Evolutionary conservation across 2,888 invertebrate species (phyloP), one percentile per base, ranked within the genome.

Genomic region (Phengaris alcon): DNA sequence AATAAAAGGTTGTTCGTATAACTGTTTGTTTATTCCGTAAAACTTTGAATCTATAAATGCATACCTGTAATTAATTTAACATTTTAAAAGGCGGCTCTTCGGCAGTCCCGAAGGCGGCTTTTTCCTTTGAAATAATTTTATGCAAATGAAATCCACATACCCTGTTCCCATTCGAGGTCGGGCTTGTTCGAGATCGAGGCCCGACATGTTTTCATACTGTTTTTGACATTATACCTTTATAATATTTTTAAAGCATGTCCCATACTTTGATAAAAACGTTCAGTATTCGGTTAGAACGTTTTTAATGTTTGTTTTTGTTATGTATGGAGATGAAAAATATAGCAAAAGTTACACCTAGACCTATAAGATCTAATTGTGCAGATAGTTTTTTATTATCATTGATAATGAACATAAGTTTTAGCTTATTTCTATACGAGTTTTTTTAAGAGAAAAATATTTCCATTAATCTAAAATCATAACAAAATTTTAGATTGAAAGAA

Each of bases 141-240:
- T 92, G 90, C 86, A 90, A 91, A 93, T 90, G 89, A 89, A 88
- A 91, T 91, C 88, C 89, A 86, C 90, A 90, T 90, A 89, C 86
- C 86, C 85, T 84, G 87, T 87, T 88, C 86, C 87, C 86, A 87
- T 88, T 86, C 86, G 85, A 85, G 83, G 84, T 80, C 82, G 72
- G 8, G 64, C 35, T 83, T 22, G 22, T 22, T 22, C 22, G 22
- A 22, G 22, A 22, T 22, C 22, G 22, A 22, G 22, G 22, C 22
- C 22, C 83, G 84, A 87, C 88, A 85, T 89, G 87, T 88, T 89
- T 88, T 85, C 84, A 86, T 86, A 84, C 86, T 82, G 81, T 85
- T 89, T 90, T 88, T 88, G 87, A 88, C 88, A 87, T 89, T 89
- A 89, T 90, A 89, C 87, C 87, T 84, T 84, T 84, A 82, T 35